Evolutionary conservation across 2,113 vertebrate genomes (phyloP).

Genomic region (Gallinago media): DNA sequence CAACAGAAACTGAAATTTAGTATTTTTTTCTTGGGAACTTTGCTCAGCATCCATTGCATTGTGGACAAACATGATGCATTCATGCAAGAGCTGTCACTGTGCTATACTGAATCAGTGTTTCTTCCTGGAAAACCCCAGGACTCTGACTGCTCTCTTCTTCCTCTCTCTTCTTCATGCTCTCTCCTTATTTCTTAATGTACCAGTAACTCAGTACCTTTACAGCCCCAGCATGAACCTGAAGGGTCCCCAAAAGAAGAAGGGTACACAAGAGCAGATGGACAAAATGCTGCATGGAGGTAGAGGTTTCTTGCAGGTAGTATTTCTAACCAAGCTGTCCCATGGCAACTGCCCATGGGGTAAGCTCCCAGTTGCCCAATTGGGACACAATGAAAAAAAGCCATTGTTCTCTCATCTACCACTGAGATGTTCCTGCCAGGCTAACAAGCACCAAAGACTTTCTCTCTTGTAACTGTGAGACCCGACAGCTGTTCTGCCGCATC

Average conservation of each 20-base stretch:
- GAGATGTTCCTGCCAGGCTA: not conserved
- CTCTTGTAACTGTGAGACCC: not conserved
- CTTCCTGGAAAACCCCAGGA: not conserved
- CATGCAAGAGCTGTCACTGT: not conserved
- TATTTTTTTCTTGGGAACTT: not conserved
- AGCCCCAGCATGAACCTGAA: not conserved
- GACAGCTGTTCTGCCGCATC: not conserved
- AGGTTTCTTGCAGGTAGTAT: not conserved
- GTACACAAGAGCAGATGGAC: not conserved
- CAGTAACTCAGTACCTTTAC: not conserved
- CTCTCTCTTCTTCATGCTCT: not conserved
- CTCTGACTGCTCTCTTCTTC: not conserved
- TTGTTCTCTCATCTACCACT: not conserved
- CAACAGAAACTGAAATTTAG: not conserved
- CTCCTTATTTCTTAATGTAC: not conserved
- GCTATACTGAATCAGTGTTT: not conserved
- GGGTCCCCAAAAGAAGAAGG: not conserved
- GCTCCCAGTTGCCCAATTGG: not conserved
- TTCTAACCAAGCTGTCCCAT: not conserved
- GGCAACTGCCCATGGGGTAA: not conserved
- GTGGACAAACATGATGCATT: not conserved
- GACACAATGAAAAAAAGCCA: not conserved
- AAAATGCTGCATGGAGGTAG: not conserved
- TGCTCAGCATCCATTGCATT: not conserved
- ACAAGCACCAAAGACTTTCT: fast-evolving